These are phyloP conservation scores for Thera britannica DNA, from an alignment of 2,888 invertebrate genomes.

Conservation along the genomic window DNA sequence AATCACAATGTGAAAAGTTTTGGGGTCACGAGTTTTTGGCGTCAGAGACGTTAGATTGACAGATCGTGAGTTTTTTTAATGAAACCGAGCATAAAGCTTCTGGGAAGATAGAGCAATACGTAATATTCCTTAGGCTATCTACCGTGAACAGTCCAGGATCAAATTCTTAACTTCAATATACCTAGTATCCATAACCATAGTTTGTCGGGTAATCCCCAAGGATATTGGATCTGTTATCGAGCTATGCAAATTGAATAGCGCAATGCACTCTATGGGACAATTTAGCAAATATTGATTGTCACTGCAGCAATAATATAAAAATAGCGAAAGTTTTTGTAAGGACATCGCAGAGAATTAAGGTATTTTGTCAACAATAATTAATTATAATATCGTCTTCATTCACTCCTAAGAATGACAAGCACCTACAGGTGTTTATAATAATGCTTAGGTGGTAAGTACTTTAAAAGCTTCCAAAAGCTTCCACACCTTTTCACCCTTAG, in stretches of 20 bases:
- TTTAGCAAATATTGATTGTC: slow-evolving; percentile 51
- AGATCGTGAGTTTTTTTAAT: no score
- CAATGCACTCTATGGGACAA: slow-evolving; percentile 60
- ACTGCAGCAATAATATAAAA: background rate
- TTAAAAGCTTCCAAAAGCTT: no score
- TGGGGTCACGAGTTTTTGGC: no score
- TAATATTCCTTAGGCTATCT: no score
- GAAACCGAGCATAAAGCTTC: no score
- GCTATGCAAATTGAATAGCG: slow-evolving; percentile 70
- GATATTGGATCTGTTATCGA: slow-evolving; percentile 61
- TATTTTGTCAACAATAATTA: background rate
- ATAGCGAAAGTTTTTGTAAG: background rate
- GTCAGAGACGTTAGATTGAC: no score
- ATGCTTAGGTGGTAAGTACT: background rate
- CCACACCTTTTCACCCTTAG: background rate
- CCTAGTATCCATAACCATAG: slow-evolving; percentile 42
- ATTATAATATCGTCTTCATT: background rate
- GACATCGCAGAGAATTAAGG: background rate
- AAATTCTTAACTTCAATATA: slow-evolving; percentile 17
- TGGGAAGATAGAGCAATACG: no score
- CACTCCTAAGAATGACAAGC: background rate
- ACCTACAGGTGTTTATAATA: no score
- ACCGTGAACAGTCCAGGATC: slow-evolving; percentile 1
- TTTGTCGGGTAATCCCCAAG: slow-evolving; percentile 47
- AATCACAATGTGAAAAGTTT: no score